Evolutionary conservation across 30 jellyfish, hydroid and myxozoan species (phyloP), one percentile per base, ranked within the genome.

Genomic region (Aurelia aurita): DNA sequence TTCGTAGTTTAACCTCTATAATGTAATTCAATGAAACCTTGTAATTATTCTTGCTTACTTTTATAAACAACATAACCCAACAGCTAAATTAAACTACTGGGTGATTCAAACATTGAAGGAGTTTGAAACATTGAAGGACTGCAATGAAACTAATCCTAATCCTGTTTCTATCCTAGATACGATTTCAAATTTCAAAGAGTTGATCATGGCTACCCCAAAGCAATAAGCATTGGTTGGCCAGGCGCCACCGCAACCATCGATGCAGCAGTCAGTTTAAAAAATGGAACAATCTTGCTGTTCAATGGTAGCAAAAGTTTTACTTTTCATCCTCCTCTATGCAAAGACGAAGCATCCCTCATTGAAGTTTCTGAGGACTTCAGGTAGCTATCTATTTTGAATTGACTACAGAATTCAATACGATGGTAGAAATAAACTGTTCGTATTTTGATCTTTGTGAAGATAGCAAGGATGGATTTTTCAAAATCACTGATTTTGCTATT

Each of bases 311-410:
- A 45, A n/a, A 71, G 43, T 25, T 69, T 62, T 39, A 26, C 82
- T 14, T 79, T 79, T 59, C 63, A 79, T 25, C 90, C 90, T 7
- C 90, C 90, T 13, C 26, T 79, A 3, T 79, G 90, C 61, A 79
- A 60, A 34, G 74, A 29, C 1, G 69, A 59, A 5, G 28, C 26
- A 47, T 9, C 47, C 14, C 44, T 72, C 45, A 20, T 46, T 22
- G 39, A 58, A 3, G 51, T 20, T 31, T 16, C 15, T 51, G 19
- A 46, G 22, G 10, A 44, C n/a, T 49, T 43, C 46, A 12, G 84
- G 22, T 44, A 72, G 72, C 54, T 35, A 0, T 2, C 5, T n/a
- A n/a, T n/a, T n/a, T n/a, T n/a, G n/a, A n/a, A n/a, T n/a, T n/a
- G n/a, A n/a, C n/a, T n/a, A n/a, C n/a, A n/a, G n/a, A 57, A 23